Base-by-base conservation (phyloP, 2,888 invertebrate genomes). In the Strigamia maritima region DNA sequence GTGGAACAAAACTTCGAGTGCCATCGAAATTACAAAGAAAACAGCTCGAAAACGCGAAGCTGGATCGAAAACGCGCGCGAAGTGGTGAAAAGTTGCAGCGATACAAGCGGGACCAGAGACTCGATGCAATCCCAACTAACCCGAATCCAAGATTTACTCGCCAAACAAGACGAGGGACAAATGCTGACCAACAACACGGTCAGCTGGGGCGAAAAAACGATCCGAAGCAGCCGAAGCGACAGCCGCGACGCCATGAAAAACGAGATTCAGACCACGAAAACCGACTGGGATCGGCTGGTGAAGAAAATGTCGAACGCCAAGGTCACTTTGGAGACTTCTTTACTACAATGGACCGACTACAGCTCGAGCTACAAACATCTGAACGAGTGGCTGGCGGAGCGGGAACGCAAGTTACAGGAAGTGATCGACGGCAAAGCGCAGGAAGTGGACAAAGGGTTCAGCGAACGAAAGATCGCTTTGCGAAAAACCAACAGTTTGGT, bases 271-370 rank as follows among this genome's bases (percentile, higher is more conserved):
- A 94, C 95, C 84, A 89, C 97, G 38, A 95, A 96, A 87, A 92
- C 90, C 80, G 95, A 97, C 83, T 97, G 97, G 96, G 95, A 96
- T 84, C 90, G 94, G 81, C 88, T 95, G 14, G 93, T 95, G 0
- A 94, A 94, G 87, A 95, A 95, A 86, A 93, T 96, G 89, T 93
- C 94, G 0, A 94, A 93, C 0, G 93, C 94, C 0, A 96, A 96
- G 86, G 95, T 95, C 16, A 92, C 94, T 83, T 87, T 97, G 49
- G 97, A 97, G 86, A 95, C 95, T 0, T 92, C 93, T 82, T 88
- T 96, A 16, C 88, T 97, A 60, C 96, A 97, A 90, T 97, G 97
- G 97, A 95, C 95, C 8, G 95, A 97, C 85, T 97, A 96, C 86
- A 95, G 94, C 85, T 95, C 95, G 79, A 95, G 95, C 80, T 96